Evolutionary conservation across 2,888 invertebrate species (phyloP).

Genomic region (Cataglyphis rosenhaueri): DNA sequence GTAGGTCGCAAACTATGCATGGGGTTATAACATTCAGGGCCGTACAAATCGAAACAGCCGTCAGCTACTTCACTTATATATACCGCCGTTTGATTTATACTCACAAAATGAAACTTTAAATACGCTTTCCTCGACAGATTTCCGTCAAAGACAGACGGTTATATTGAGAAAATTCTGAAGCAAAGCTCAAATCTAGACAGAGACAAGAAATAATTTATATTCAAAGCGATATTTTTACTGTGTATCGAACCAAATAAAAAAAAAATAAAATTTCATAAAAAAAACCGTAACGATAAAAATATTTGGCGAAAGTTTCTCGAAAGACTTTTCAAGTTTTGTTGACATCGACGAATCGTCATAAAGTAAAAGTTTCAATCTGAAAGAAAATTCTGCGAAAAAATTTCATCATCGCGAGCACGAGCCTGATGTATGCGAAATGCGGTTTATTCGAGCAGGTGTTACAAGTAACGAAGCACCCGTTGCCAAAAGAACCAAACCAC

Average conservation of each 20-base stretch:
- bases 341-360: neutral
- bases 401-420: conserved; percentile 58
- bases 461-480: conserved; percentile 63
- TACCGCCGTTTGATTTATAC: neutral
- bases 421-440: conserved; percentile 66
- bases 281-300: neutral
- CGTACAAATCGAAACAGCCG: conserved; percentile 46
- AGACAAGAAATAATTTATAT: neutral
- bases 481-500: conserved; percentile 66
- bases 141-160: conserved; percentile 15
- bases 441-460: conserved; percentile 76
- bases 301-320: neutral
- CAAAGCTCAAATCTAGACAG: neutral
- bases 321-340: neutral
- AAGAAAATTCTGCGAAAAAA: conserved; percentile 17
- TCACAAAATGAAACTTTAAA: conserved; percentile 17
- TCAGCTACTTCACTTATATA: conserved; percentile 19
- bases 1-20: conserved; percentile 69
- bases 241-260: neutral
- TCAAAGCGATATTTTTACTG: neutral
- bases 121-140: conserved; percentile 6
- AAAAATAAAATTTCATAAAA: neutral
- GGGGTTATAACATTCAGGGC: conserved; percentile 58
- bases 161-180: neutral
- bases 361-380: neutral